Evolutionary conservation across 2,888 invertebrate species (phyloP).

Genomic region (Physocephala rufipes): DNA sequence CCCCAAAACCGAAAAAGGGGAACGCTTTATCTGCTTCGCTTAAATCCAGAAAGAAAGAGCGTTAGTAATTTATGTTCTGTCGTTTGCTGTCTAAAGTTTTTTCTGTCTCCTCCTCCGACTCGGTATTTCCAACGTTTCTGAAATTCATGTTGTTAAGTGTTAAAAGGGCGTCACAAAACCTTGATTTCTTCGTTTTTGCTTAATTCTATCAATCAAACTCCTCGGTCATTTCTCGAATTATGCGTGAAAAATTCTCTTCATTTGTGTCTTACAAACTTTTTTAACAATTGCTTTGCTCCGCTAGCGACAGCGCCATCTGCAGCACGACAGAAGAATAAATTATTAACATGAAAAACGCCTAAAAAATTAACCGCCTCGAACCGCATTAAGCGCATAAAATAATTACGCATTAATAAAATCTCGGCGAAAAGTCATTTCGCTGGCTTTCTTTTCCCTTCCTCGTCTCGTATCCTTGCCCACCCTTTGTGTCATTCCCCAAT

Average conservation of each 20-base stretch:
- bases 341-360: conserved; percentile 48
- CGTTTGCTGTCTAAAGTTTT: conserved; percentile 34
- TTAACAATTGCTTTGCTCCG: conserved; percentile 50
- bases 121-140: too few species aligned
- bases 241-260: too few species aligned
- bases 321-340: conserved; percentile 58
- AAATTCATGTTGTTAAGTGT: not conserved
- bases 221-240: too few species aligned
- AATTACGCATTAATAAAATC: not conserved
- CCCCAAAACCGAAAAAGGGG: too few species aligned
- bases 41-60: not conserved
- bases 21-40: not conserved
- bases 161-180: conserved; percentile 32
- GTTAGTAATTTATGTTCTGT: conserved; percentile 42
- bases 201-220: too few species aligned
- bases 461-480: too few species aligned
- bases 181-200: conserved; percentile 40
- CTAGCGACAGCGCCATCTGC: conserved; percentile 45
- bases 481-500: too few species aligned
- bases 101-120: too few species aligned
- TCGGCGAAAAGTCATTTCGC: not conserved
- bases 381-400: too few species aligned
- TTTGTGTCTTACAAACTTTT: conserved; percentile 41
- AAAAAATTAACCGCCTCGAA: conserved; percentile 6
- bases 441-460: too few species aligned